Base-by-base conservation (phyloP, 92 coral and sea anemone genomes). In the Phenganax marumi region DNA sequence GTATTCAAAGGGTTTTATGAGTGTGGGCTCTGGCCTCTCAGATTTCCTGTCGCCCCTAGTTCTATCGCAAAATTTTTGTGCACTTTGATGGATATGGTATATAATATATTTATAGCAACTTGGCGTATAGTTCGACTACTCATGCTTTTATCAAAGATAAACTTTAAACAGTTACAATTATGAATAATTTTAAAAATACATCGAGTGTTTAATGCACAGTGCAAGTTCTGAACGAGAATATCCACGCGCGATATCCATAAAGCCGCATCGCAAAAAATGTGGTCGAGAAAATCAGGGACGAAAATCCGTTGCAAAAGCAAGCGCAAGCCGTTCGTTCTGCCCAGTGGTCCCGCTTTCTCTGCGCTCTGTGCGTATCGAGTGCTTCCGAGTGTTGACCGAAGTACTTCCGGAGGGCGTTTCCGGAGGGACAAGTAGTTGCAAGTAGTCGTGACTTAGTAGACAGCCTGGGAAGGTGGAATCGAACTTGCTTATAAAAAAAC, bases 141-240 rank as follows among this genome's bases (percentile, higher is more conserved):
- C 10, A 25, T 66, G 72, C 72, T 25, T 66, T 66, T 25, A 66
- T 25, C 49, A 66, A 33, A 66, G 50, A 25, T 62, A n/a, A n/a
- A 62, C 33, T 47, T 66, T 25, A 49, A 33, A 33, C 2, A 33
- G 43, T 17, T 66, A 66, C 26, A 25, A n/a, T 66, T 10, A 66
- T 25, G 9, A 66, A 66, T 66, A 33, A n/a, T 66, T 64, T 66
- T 66, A 66, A 25, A 66, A 66, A 66, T 24, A 66, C 68, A 66
- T 18, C 65, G 21, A 58, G 19, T 58, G 19, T 18, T 58, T 58
- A 58, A 58, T 33, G 43, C 43, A 33, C 43, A 58, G n/a, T 58
- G 43, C 43, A 33, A 33, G 43, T 33, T 33, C 5, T 33, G 43
- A 33, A 33, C 43, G 43, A 5, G 5, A 33, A 33, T 33, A 33